phyloP scores from a whole-genome alignment of 23 tunicate species.

The Oikopleura vanhoeffeni region DNA sequence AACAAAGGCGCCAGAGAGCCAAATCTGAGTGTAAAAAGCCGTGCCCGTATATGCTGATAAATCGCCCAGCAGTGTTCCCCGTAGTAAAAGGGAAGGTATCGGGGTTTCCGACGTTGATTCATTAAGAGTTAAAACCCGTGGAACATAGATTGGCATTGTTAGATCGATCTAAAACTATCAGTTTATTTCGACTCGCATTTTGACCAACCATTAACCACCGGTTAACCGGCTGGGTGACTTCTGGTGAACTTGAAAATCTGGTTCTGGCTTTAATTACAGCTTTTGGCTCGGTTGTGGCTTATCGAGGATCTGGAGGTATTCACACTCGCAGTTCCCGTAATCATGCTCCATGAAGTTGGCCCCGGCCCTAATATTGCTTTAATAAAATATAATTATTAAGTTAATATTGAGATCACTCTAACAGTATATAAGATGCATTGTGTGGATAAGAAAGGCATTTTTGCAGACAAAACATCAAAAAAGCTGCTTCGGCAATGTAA shows the following conservation, averaged over 20 bases:
- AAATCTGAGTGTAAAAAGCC: no score
- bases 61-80: constrained; percentile 45
- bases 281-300: neutral
- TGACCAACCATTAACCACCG: neutral
- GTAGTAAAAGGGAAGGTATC: constrained; percentile 45
- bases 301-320: neutral
- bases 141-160: neutral
- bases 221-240: neutral
- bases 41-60: constrained; percentile 68
- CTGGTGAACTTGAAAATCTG: neutral
- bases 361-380: neutral
- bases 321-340: neutral
- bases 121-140: neutral
- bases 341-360: neutral
- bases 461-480: no score
- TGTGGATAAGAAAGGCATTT: no score
- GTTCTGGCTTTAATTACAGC: neutral
- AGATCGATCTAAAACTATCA: neutral
- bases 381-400: no score
- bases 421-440: no score
- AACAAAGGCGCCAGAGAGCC: no score
- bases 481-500: no score
- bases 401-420: no score
- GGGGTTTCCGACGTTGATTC: constrained; percentile 50
- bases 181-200: neutral